These are phyloP conservation scores for Nautilus pompilius DNA, from an alignment of 1,140 invertebrate genomes.

Conservation along the genomic window DNA sequence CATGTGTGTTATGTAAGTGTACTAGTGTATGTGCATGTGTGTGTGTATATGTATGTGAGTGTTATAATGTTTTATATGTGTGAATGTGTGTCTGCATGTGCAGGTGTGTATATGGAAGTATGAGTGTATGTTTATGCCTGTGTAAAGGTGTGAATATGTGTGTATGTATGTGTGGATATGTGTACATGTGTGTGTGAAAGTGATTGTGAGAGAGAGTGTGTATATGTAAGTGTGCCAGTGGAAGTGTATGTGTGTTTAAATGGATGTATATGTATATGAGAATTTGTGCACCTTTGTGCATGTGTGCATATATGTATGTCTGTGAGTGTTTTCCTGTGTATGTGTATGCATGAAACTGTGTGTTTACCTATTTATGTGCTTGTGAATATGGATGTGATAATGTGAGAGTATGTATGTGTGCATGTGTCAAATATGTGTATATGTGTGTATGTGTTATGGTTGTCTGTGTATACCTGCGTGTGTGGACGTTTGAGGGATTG, in stretches of 20 bases:
- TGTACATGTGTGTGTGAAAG: conserved; percentile 6
- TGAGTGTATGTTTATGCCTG: no score
- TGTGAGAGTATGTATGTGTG: background rate
- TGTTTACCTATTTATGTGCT: background rate
- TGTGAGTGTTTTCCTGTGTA: conserved; percentile 38
- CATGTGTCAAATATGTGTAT: background rate
- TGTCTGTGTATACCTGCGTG: background rate
- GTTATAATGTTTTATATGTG: background rate
- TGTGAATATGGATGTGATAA: background rate
- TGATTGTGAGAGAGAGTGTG: conserved; percentile 1
- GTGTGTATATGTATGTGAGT: conserved; percentile 2
- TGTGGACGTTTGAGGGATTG: background rate
- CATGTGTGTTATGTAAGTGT: no score
- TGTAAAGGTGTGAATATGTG: no score
- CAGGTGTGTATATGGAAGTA: conserved; percentile 4
- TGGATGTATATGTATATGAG: conserved; percentile 76
- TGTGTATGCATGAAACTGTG: background rate
- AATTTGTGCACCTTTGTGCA: conserved; percentile 62
- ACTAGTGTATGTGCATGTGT: background rate
- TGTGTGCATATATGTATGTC: conserved; percentile 13
- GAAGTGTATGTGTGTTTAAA: background rate
- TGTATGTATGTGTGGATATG: background rate
- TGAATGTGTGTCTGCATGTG: conserved; percentile 1
- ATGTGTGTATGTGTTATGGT: background rate
- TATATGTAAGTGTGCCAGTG: conserved; percentile 2